A percentile compares a stretch with the other conserved stretches of the same genome.
These are phyloP conservation scores for Polyploca ridens DNA, from an alignment of 2,888 invertebrate genomes.

Conservation along the genomic window DNA sequence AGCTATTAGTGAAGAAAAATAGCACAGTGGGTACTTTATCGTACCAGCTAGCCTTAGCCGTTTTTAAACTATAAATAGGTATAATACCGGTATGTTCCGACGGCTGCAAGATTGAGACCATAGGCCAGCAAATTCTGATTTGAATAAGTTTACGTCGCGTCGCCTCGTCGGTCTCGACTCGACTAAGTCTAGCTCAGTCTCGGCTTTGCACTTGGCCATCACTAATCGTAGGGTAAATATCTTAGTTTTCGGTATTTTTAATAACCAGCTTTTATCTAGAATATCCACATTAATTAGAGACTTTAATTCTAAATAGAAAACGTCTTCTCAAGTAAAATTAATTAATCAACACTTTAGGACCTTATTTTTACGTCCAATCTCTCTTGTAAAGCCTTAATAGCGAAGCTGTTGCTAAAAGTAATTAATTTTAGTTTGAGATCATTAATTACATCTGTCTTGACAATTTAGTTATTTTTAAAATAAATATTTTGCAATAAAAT, in stretches of 20 bases:
- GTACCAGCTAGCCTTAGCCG: too few species aligned
- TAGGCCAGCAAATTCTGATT: too few species aligned
- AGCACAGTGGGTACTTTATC: too few species aligned
- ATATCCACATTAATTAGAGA: not conserved
- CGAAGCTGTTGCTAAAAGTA: conserved; percentile 12
- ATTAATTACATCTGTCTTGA: conserved; percentile 13
- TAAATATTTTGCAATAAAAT: not conserved
- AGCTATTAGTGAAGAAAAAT: too few species aligned
- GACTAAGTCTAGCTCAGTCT: not conserved
- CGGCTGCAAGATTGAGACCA: too few species aligned
- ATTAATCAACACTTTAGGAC: not conserved
- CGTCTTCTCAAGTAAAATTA: not conserved
- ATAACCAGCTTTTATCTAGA: not conserved
- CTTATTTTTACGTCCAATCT: not conserved
- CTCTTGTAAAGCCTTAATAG: conserved; percentile 3
- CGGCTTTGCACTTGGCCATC: not conserved
- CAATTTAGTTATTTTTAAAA: conserved; percentile 1
- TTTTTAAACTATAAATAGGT: too few species aligned
- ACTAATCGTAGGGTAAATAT: not conserved
- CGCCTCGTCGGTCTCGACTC: too few species aligned
- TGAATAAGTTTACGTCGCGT: too few species aligned
- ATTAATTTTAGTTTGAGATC: conserved; percentile 13
- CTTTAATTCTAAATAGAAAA: not conserved
- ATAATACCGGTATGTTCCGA: too few species aligned
- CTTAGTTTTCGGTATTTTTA: not conserved